Evolutionary conservation across 1,140 invertebrate species (phyloP), one percentile per base, ranked within the genome.

Genomic region (Drosophila miranda): DNA sequence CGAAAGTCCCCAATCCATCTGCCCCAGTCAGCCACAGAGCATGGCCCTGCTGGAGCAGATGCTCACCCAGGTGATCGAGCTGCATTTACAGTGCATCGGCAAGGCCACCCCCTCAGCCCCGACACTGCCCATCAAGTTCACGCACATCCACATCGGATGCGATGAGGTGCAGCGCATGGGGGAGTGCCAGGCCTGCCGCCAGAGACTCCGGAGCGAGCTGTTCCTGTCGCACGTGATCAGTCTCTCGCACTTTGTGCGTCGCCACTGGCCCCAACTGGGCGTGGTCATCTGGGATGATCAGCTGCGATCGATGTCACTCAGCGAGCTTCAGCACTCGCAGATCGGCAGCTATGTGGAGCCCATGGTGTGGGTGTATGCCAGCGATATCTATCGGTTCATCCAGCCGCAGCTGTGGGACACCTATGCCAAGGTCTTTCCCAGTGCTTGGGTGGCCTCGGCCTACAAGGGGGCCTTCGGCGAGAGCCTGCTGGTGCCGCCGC

Each of bases 261-360:
- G 93, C 14, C 92, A 93, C 3, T 94, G 93, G 91, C 93, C 95
- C 0, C 91, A 92, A 2, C 91, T 97, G 16, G 94, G 93, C 34
- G 93, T 96, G 8, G 94, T 99, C 7, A 95, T 99, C 75, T 99
- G 98, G 98, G 97, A 99, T 86, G 98, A 99, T 90, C 98, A 99
- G 96, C 87, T 99, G 38, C 92, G 97, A 23, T 93, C 94, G 41
- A 94, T 97, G 74, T 93, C 94, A n/a, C 91, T 93, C 69, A 92
- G 93, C 56, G 91, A 93, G 78, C 93, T 96, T 90, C 92, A 94
- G 90, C 93, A 93, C 50, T 94, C 93, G 80, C 93, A 94, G n/a
- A 92, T 96, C n/a, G 94, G 94, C 0, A 93, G 93, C 34, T 92
- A 96, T 48, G 94, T 97, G 1, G 95, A 98, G 90, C 96, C 95